Base-by-base conservation (phyloP, 2,113 vertebrate species). In the Gobio gobio region DNA sequence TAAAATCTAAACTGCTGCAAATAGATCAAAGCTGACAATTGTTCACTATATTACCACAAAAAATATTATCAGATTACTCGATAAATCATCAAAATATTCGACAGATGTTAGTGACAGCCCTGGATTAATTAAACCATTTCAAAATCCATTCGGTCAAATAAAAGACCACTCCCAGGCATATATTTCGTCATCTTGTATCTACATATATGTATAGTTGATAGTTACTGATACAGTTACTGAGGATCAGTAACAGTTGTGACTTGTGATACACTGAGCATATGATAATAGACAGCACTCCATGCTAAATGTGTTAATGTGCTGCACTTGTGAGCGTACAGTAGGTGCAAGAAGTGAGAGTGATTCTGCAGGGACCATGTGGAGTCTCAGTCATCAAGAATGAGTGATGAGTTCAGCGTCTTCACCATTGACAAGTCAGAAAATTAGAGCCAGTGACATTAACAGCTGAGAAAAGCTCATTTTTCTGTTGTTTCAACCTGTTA, bases 401-500 rank as follows among this genome's bases (percentile, higher is more conserved):
- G 8, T 26, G 79, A 47, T 51, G 26, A 51, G 24, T 22, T 70
- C 51, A 58, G 47, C 5, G 49, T 63, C 59, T 61, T 68, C 58
- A 24, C 24, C 68, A 78, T 3, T 61, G 36, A 43, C 76, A 61
- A 1, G 82, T 45, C 29, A 29, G 64, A 79, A 45, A 72, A 79
- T 59, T 70, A 85, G 45, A 40, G 16, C 40, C 45, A 63, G 64
- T 85, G 49, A 66, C 83, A 72, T 66, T 85, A 79, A 73, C 66
- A 79, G 66, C 66, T 72, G 66, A 66, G 33, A 83, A 83, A 83
- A 49, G 26, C 47, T 72, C 81, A 24, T 51, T 82, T 49, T 58
- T 24, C 29, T 82, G 47, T 72, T 43, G 51, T 56, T 56, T 6
- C 80, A 72, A 40, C 29, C 80, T 72, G 63, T 58, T 82, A 72